phyloP scores from a whole-genome alignment of 2,797 vertebrate species.

The Tokudaia tokunoshimensis region DNA sequence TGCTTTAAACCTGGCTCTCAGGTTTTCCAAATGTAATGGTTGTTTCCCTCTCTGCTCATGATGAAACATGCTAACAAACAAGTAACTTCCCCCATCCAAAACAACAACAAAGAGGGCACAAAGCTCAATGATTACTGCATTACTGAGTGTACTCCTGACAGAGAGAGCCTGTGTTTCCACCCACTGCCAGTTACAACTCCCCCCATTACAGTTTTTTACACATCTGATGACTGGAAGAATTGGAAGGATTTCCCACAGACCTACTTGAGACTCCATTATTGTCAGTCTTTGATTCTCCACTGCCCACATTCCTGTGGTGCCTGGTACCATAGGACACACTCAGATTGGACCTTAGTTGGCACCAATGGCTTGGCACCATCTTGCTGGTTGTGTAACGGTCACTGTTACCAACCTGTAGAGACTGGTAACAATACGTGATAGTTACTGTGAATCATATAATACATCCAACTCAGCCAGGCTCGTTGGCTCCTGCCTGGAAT shows the following conservation, averaged over 20 bases:
- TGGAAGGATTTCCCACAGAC: not conserved
- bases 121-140: not conserved
- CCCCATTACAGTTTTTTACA: not conserved
- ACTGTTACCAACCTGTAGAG: not conserved
- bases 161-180: not conserved
- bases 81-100: not conserved
- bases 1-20: not conserved
- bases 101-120: not conserved
- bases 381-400: not conserved
- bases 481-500: not conserved
- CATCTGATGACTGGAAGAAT: not conserved
- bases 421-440: not conserved
- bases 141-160: too few relatives aligned
- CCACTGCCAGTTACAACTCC: not conserved
- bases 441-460: not conserved
- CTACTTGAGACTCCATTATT: not conserved
- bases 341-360: not conserved
- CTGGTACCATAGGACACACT: not conserved
- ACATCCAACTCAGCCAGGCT: not conserved
- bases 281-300: not conserved
- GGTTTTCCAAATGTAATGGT: not conserved
- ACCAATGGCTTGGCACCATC: not conserved
- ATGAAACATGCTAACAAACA: not conserved
- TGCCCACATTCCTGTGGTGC: not conserved
- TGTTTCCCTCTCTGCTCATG: not conserved